These are phyloP conservation scores for Eilema caniola DNA, from an alignment of 2,888 invertebrate genomes.

Conservation along the genomic window DNA sequence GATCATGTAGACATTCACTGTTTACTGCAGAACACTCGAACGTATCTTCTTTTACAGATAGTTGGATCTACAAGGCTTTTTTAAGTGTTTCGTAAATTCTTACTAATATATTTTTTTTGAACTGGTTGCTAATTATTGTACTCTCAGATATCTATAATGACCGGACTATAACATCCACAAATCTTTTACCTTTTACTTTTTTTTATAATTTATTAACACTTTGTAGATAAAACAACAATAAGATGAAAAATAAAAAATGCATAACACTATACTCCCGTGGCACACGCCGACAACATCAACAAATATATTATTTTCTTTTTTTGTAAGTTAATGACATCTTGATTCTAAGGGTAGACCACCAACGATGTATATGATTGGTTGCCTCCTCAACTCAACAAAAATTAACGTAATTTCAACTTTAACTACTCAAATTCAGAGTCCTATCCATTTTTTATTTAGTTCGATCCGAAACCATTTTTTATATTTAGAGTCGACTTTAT, in stretches of 20 bases:
- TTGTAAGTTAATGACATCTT: conserved; percentile 48
- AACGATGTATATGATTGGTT: conserved; percentile 40
- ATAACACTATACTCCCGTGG: conserved; percentile 45
- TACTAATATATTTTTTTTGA: too few species aligned
- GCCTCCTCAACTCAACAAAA: conserved; percentile 8
- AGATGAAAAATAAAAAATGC: conserved; percentile 43
- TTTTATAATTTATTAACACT: neutral
- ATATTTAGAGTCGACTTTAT: conserved; percentile 27
- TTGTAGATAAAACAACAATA: conserved; percentile 24
- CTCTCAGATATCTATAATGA: too few species aligned
- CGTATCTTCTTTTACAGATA: too few species aligned
- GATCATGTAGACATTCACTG: too few species aligned
- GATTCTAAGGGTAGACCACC: conserved; percentile 53
- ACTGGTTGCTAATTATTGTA: too few species aligned
- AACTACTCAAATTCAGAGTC: neutral
- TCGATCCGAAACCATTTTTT: conserved; percentile 28
- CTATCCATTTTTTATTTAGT: neutral
- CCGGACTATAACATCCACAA: neutral
- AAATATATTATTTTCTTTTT: conserved; percentile 49
- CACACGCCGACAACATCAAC: conserved; percentile 44
- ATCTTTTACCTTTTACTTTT: neutral
- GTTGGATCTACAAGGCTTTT: too few species aligned
- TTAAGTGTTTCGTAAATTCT: too few species aligned
- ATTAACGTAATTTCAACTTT: conserved; percentile 18
- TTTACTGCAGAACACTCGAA: too few species aligned